Evolutionary conservation across 2,797 vertebrate species (phyloP).

Genomic region (Erethizon dorsatum): DNA sequence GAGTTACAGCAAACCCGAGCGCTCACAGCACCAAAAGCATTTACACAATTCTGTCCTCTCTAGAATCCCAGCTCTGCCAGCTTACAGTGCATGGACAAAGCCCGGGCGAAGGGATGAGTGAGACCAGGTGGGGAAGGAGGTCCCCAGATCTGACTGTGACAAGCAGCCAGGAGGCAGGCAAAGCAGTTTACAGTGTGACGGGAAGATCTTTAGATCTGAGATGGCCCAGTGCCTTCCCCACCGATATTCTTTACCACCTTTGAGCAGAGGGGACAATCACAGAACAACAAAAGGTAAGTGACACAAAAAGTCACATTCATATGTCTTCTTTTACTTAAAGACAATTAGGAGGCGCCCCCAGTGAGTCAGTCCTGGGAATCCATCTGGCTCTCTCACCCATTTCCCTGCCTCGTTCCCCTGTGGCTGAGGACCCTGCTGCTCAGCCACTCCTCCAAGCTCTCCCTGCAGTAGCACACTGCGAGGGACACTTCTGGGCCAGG

Average conservation of each 20-base stretch:
- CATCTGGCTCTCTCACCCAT: not conserved
- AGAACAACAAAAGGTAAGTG: not conserved
- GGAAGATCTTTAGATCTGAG: not conserved
- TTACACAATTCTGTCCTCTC: not conserved
- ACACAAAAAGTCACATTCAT: not conserved
- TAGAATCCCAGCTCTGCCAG: not conserved
- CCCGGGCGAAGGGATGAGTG: not conserved
- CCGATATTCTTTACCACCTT: not conserved
- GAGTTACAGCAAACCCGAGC: not conserved
- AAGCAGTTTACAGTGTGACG: not conserved
- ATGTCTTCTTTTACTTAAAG: conserved; percentile 9
- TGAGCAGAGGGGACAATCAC: not conserved
- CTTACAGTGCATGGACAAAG: not conserved
- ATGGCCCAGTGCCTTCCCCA: not conserved
- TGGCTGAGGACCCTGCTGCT: not conserved
- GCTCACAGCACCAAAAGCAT: not conserved
- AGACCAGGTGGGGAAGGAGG: not conserved
- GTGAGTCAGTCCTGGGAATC: not conserved
- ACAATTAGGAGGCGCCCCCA: not conserved
- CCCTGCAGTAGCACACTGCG: not conserved
- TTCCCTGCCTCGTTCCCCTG: not conserved
- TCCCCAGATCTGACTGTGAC: not conserved
- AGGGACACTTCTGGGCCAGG: not conserved
- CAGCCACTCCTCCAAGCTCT: not conserved
- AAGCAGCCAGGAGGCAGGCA: not conserved